Evolutionary conservation across 2,113 vertebrate species (phyloP), one percentile per base, ranked within the genome.

Genomic region (Rhabdornis inornatus): DNA sequence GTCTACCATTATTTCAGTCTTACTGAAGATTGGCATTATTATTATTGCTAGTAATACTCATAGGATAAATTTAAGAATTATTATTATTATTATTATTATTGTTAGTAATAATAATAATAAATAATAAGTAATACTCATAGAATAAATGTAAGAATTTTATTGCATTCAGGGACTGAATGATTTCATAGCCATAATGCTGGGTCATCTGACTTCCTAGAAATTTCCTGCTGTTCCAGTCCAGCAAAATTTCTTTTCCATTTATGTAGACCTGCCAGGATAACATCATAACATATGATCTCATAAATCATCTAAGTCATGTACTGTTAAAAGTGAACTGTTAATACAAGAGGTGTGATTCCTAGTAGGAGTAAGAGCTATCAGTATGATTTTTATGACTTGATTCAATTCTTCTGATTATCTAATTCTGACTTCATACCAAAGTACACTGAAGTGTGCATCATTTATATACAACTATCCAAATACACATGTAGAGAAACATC

Each of bases 391-490:
- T 52, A 77, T 14, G 7, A 7, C 14, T 83, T 56, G 28, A 37
- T 66, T 81, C 16, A 81, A 71, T 17, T 45, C 55, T 17, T 45
- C 55, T 33, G 31, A 15, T 52, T 61, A 47, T 47, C 44, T 87
- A 81, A 81, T 33, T 74, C 25, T 52, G 14, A 3, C 13, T 78
- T 15, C 10, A 4, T 55, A 55, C 7, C 0, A 2, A 45, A 57
- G 20, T 13, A 5, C 40, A 42, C 7, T 0, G 1, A 37, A 50
- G 9, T 35, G 15, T 28, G 13, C 8, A 55, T 39, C 22, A n/a
- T 13, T 30, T 23, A 42, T 18, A 33, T 25, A 33, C 10, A 83
- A 13, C 13, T 25, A 22, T 25, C 19, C 22, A 78, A 90, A 88
- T 31, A 70, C 2, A 27, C 3, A 16, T 5, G 9, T 19, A 61